Evolutionary conservation across 2,797 vertebrate genomes (phyloP).

Genomic region (Antrozous pallidus): DNA sequence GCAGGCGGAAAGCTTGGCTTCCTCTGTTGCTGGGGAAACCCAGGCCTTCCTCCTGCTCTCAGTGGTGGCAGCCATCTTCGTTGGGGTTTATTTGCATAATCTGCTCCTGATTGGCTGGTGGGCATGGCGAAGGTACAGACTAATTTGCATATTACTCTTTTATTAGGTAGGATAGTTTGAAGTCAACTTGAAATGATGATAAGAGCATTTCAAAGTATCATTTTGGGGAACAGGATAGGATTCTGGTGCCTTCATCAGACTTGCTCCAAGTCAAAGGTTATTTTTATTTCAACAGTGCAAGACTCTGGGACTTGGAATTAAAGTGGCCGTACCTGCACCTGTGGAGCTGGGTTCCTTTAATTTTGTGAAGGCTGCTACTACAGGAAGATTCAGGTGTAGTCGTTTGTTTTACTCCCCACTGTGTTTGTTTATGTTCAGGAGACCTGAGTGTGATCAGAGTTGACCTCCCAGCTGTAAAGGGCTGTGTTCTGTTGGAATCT

Average conservation of each 20-base stretch:
- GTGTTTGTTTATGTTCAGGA: constrained; percentile 54
- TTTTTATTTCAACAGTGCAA: constrained; percentile 19
- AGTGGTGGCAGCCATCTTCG: no score
- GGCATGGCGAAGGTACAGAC: no score
- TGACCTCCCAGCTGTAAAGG: background rate
- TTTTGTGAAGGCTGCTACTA: constrained; percentile 59
- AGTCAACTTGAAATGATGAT: background rate
- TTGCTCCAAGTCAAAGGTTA: background rate
- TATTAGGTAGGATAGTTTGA: no score
- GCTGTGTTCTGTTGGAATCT: background rate
- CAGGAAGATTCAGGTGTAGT: background rate
- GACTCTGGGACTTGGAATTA: background rate
- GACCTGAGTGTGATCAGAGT: background rate
- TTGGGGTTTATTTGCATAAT: no score
- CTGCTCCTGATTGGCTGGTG: no score
- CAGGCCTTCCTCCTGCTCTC: no score
- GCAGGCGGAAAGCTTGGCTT: no score
- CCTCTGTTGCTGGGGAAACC: no score
- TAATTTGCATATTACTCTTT: no score
- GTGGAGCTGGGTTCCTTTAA: background rate
- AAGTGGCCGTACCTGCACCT: background rate
- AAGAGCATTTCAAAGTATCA: background rate
- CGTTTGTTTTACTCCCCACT: background rate
- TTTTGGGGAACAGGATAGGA: background rate
- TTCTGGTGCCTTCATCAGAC: constrained; percentile 45